Percentiles rank a stretch among this genome's conserved stretches.
phyloP scores from a whole-genome alignment of 1,140 invertebrate species.

The Luehdorfia chinensis region DNA sequence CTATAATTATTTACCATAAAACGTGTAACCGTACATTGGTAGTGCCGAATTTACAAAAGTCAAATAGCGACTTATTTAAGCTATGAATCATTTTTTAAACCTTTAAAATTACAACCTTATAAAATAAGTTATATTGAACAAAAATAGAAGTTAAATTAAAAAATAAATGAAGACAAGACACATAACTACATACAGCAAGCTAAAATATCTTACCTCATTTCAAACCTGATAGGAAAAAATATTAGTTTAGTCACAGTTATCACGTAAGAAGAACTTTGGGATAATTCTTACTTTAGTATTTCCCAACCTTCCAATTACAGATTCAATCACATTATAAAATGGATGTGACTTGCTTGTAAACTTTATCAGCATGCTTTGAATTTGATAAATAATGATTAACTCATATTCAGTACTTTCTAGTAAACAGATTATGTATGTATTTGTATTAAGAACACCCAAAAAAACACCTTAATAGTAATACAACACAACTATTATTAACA shows the following conservation, averaged over 20 bases:
- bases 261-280: conserved; percentile 22
- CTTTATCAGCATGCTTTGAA: neutral
- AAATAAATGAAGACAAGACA: conserved; percentile 25
- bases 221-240: conserved; percentile 44
- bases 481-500: too few relatives aligned
- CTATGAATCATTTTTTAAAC: neutral
- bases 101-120: neutral
- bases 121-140: conserved; percentile 13
- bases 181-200: conserved; percentile 37
- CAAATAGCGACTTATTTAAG: neutral
- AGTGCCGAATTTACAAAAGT: neutral
- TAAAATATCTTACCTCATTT: conserved; percentile 42
- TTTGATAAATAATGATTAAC: neutral
- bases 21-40: neutral
- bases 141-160: too few relatives aligned
- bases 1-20: conserved; percentile 1
- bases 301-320: conserved; percentile 7
- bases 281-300: too few relatives aligned
- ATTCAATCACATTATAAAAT: neutral
- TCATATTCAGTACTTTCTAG: too few relatives aligned
- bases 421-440: too few relatives aligned
- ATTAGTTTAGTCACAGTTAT: conserved; percentile 24
- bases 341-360: neutral
- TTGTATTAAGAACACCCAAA: too few relatives aligned
- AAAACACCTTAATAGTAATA: too few relatives aligned